Evolutionary conservation across 2,888 invertebrate genomes (phyloP).

Genomic region (Strigamia maritima): DNA sequence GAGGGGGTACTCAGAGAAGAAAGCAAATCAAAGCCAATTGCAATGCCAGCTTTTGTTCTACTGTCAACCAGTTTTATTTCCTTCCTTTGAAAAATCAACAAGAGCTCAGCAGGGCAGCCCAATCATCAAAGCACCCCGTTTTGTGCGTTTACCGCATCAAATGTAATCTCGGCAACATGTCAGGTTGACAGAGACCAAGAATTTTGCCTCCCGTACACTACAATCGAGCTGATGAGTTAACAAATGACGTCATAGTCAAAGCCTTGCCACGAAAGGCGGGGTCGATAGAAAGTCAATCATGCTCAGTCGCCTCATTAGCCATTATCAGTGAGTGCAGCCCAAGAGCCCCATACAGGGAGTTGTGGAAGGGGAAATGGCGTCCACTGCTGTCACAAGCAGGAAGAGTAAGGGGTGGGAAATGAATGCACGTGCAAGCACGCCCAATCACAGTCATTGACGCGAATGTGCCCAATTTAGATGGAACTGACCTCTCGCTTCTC

Average conservation of each 20-base stretch:
- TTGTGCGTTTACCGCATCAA: background rate
- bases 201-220: background rate
- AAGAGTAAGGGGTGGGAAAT: background rate
- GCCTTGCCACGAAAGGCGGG: background rate
- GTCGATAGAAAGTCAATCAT: background rate
- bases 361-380: background rate
- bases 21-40: background rate
- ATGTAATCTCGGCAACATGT: background rate
- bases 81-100: background rate
- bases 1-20: background rate
- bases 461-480: background rate
- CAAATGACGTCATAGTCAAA: background rate
- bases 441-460: background rate
- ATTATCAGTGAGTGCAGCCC: background rate
- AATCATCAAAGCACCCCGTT: background rate
- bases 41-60: background rate
- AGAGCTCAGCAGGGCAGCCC: background rate
- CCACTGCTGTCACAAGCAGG: background rate
- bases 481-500: background rate
- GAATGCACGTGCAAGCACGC: background rate
- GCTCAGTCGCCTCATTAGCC: slow-evolving; percentile 4
- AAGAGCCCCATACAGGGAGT: background rate
- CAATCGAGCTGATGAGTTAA: background rate
- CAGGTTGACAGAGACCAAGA: background rate
- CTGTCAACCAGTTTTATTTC: background rate